phyloP scores from a whole-genome alignment of 2,888 invertebrate species.

The Trilocha varians region DNA sequence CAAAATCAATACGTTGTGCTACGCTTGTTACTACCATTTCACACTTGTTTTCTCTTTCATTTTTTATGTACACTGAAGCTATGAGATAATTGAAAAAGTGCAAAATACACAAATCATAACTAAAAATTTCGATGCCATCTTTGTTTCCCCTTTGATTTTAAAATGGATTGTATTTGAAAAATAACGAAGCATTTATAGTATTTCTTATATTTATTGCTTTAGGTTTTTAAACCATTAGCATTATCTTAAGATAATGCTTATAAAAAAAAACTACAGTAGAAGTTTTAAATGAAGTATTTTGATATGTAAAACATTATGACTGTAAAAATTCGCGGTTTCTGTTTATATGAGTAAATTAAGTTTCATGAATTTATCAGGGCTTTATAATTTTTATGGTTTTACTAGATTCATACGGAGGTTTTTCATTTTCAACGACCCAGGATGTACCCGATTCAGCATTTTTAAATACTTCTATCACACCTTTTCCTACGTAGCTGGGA shows the following conservation, averaged over 20 bases:
- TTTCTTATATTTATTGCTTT: too few relatives aligned
- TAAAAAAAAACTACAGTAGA: too few relatives aligned
- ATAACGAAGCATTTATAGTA: not conserved
- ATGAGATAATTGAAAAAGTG: not conserved
- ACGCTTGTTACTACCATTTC: constrained; percentile 63
- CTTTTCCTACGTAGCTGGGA: constrained; percentile 32
- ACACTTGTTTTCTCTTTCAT: constrained; percentile 14
- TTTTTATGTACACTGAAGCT: not conserved
- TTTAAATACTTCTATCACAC: constrained; percentile 36
- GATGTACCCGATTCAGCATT: constrained; percentile 63
- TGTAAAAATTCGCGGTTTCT: too few relatives aligned
- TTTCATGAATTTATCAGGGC: too few relatives aligned
- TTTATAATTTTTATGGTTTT: not conserved
- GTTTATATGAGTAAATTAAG: too few relatives aligned
- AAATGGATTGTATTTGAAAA: not conserved
- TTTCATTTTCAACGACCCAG: constrained; percentile 63
- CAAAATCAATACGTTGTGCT: constrained; percentile 63
- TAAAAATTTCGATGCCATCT: not conserved
- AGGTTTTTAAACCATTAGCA: too few relatives aligned
- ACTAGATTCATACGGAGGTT: constrained; percentile 29
- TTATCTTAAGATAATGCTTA: too few relatives aligned
- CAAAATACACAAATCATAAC: not conserved
- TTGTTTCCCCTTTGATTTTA: not conserved
- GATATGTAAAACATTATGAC: too few relatives aligned
- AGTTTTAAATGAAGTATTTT: too few relatives aligned